phyloP scores from a whole-genome alignment of 1,140 invertebrate genomes.

The Antheraea mylitta region DNA sequence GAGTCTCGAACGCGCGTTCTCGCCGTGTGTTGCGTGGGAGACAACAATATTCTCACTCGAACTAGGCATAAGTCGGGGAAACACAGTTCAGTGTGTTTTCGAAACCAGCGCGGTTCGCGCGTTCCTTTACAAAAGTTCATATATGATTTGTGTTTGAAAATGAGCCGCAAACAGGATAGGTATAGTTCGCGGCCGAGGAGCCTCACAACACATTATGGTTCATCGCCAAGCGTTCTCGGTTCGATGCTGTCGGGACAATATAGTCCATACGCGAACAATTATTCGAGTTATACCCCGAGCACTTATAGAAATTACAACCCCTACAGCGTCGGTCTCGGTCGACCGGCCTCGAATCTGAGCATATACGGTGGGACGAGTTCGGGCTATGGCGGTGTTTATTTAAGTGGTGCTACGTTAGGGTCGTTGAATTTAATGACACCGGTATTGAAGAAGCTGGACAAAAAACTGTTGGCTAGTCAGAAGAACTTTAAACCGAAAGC shows the following conservation, averaged over 20 bases:
- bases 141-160: constrained; percentile 53
- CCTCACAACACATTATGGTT: constrained; percentile 60
- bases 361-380: constrained; percentile 83
- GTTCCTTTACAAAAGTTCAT: constrained; percentile 27
- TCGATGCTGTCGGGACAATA: constrained; percentile 59
- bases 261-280: constrained; percentile 54
- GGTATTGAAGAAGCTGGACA: constrained; percentile 77
- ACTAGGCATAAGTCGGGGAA: constrained; percentile 50
- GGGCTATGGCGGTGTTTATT: constrained; percentile 81
- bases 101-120: constrained; percentile 47
- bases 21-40: constrained; percentile 50
- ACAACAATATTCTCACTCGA: constrained; percentile 64
- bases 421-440: constrained; percentile 78
- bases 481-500: constrained; percentile 69
- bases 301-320: constrained; percentile 76
- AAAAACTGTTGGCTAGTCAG: constrained; percentile 65
- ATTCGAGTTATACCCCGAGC: constrained; percentile 59
- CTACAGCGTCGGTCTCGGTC: constrained; percentile 59
- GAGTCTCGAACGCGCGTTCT: constrained; percentile 51
- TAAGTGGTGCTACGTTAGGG: constrained; percentile 73
- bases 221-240: constrained; percentile 61
- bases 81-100: constrained; percentile 62
- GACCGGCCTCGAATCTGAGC: constrained; percentile 53
- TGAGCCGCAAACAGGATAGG: constrained; percentile 70
- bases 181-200: constrained; percentile 61